Conservation (phyloP, 2,113 vertebrate genomes). For the Thryonomys swinderianus region DNA sequence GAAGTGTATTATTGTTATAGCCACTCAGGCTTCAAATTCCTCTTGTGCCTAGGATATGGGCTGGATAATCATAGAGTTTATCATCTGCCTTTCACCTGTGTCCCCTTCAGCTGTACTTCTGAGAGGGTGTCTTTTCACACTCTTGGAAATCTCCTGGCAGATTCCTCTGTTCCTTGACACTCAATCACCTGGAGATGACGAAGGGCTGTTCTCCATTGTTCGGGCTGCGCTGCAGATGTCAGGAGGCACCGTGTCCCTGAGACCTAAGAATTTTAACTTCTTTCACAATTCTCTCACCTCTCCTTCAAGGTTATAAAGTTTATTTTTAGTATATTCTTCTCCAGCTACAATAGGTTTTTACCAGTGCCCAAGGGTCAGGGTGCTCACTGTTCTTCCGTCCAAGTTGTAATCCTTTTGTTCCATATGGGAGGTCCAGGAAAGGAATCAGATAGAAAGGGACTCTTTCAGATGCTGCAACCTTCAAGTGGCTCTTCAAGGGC, state of each 20-base stretch:
- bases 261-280: background rate
- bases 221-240: background rate
- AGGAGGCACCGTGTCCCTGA: background rate
- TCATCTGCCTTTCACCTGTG: background rate
- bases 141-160: background rate
- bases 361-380: background rate
- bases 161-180: background rate
- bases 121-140: background rate
- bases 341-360: background rate
- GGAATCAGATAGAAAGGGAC: too few species aligned
- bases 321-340: background rate
- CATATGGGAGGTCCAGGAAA: background rate
- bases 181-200: background rate
- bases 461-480: background rate
- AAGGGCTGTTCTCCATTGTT: background rate
- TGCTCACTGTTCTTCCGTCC: background rate
- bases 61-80: background rate
- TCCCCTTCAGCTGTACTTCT: background rate
- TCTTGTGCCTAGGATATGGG: background rate
- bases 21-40: background rate
- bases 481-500: background rate
- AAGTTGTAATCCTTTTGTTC: constrained; percentile 4
- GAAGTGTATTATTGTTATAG: background rate
- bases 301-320: background rate
- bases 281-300: background rate